Conservation (phyloP, 2,888 invertebrate species). For the Leptura quadrifasciata region DNA sequence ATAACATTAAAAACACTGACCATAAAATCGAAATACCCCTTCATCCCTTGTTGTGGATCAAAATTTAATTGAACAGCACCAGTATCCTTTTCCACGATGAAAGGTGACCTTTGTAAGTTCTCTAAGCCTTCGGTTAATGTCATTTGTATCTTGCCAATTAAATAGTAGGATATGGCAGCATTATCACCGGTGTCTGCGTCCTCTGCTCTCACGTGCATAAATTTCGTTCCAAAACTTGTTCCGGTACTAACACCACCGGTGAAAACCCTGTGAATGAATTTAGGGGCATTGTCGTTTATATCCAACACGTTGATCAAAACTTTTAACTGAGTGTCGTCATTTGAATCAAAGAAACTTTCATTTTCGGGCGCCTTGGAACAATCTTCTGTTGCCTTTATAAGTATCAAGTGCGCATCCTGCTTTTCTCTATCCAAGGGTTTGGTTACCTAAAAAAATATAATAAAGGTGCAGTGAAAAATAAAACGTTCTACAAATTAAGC, state of each 20-base stretch:
- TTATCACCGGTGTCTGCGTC: constrained; percentile 87
- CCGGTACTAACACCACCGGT: constrained; percentile 96
- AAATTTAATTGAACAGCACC: constrained; percentile 93
- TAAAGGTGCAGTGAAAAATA: constrained; percentile 24
- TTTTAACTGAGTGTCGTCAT: constrained; percentile 83
- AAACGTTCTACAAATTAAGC: too few species aligned
- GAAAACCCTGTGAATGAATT: constrained; percentile 87
- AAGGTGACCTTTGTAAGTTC: constrained; percentile 86
- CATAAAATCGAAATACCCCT: constrained; percentile 96
- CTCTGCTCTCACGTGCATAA: constrained; percentile 87
- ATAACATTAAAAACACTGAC: constrained; percentile 65
- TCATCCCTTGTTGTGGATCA: constrained; percentile 97
- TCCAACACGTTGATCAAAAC: constrained; percentile 85
- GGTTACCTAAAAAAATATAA: constrained; percentile 70
- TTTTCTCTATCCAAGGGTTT: constrained; percentile 86
- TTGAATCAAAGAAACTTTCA: constrained; percentile 75
- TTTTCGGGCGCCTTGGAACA: constrained; percentile 80
- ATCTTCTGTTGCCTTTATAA: constrained; percentile 89
- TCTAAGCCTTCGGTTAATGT: constrained; percentile 91
- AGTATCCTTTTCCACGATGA: constrained; percentile 87
- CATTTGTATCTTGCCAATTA: constrained; percentile 87
- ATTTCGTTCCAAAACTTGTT: constrained; percentile 91
- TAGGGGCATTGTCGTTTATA: constrained; percentile 93
- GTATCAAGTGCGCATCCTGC: constrained; percentile 80
- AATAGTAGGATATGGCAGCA: constrained; percentile 85